phyloP scores from a whole-genome alignment of 2,888 invertebrate genomes.

The Volucella inflata region DNA sequence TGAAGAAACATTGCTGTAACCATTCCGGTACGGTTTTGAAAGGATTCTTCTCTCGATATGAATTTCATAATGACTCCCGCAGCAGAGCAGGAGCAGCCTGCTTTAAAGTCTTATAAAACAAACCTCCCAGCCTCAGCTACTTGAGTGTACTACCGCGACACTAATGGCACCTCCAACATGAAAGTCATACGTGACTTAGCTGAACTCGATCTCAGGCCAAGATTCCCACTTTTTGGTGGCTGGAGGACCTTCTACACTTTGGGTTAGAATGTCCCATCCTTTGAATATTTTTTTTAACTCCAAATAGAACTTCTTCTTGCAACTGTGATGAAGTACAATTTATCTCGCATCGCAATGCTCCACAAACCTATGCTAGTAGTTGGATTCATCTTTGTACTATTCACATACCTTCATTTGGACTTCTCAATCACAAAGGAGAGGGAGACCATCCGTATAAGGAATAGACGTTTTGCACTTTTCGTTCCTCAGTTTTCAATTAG shows the following conservation, averaged over 20 bases:
- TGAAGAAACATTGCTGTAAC: constrained; percentile 99
- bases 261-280: constrained; percentile 98
- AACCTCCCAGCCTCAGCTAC: constrained; percentile 93
- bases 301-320: constrained; percentile 91
- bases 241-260: constrained; percentile 99
- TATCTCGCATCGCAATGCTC: constrained; percentile 92
- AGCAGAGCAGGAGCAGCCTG: constrained; percentile 94
- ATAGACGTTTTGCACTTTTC: constrained; percentile 74
- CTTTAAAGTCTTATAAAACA: constrained; percentile 96
- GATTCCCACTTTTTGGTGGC: constrained; percentile 99
- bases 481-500: constrained; percentile 24
- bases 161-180: constrained; percentile 98
- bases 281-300: constrained; percentile 95
- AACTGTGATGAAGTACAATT: constrained; percentile 96
- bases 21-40: constrained; percentile 97
- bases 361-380: constrained; percentile 97
- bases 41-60: constrained; percentile 98
- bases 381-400: constrained; percentile 94
- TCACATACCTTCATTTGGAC: constrained; percentile 97
- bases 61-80: constrained; percentile 96
- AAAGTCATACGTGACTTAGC: constrained; percentile 94
- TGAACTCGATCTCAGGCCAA: constrained; percentile 96
- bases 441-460: constrained; percentile 84
- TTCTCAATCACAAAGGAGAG: constrained; percentile 94
- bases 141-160: constrained; percentile 97